A percentile compares a stretch with the other conserved stretches of the same genome.
phyloP scores from a whole-genome alignment of 2,888 invertebrate genomes.

The Euphydryas editha region DNA sequence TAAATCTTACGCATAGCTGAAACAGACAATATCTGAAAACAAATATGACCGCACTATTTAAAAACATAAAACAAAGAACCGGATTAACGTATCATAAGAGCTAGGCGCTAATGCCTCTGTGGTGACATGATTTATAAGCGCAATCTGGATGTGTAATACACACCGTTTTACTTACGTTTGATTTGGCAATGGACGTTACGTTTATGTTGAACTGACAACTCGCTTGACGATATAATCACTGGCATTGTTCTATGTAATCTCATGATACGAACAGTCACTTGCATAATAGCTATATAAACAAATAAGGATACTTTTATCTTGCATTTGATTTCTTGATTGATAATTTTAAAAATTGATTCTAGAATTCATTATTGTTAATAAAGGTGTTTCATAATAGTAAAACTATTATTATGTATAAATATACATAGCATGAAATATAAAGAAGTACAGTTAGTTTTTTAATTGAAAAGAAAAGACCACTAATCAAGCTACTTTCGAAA shows the following conservation, averaged over 20 bases:
- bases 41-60: constrained; percentile 82
- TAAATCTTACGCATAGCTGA: constrained; percentile 77
- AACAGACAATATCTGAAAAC: constrained; percentile 79
- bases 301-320: constrained; percentile 68
- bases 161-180: constrained; percentile 71
- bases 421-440: neutral
- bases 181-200: constrained; percentile 77
- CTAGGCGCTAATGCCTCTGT: constrained; percentile 65
- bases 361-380: neutral
- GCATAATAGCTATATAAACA: constrained; percentile 78
- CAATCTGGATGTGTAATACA: constrained; percentile 70
- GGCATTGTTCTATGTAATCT: constrained; percentile 80
- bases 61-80: constrained; percentile 81
- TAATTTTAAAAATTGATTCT: constrained; percentile 53
- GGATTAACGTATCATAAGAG: constrained; percentile 80
- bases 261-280: constrained; percentile 74
- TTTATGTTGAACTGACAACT: constrained; percentile 73
- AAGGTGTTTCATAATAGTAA: neutral
- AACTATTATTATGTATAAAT: constrained; percentile 11
- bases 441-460: neutral
- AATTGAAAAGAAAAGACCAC: constrained; percentile 34
- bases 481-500: constrained; percentile 61
- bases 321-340: constrained; percentile 73
- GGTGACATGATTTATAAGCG: constrained; percentile 76
- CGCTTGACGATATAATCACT: constrained; percentile 77